These are phyloP conservation scores for Rhinatrema bivittatum DNA, from an alignment of 2,797 vertebrate species.

Conservation along the genomic window DNA sequence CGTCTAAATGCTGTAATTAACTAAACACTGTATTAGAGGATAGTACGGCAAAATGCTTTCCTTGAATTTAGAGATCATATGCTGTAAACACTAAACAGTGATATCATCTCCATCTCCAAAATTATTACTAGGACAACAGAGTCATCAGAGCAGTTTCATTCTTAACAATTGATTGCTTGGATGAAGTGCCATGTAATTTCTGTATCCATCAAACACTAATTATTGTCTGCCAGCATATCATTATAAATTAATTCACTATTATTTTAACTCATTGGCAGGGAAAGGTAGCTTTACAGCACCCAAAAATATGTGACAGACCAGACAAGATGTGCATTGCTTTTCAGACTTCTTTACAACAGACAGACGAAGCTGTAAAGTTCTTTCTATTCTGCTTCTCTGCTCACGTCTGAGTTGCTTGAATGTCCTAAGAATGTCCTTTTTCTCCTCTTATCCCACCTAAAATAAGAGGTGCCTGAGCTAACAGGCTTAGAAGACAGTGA, in stretches of 20 bases:
- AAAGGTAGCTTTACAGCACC: neutral
- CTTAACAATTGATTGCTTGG: no score
- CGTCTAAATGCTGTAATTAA: no score
- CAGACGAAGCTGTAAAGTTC: neutral
- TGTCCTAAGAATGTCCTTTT: constrained; percentile 15
- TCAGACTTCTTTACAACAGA: constrained; percentile 11
- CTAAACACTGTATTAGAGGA: no score
- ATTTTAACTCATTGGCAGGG: constrained; percentile 2
- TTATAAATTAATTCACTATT: constrained; percentile 3
- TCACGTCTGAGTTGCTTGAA: neutral
- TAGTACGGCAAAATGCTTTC: no score
- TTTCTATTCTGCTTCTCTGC: constrained; percentile 5
- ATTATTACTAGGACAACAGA: no score
- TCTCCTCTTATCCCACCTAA: constrained; percentile 13
- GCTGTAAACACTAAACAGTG: no score
- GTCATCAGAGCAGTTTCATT: no score
- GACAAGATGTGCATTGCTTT: no score
- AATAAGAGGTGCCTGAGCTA: neutral
- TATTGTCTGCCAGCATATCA: neutral
- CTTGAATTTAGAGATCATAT: no score
- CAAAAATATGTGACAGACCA: neutral
- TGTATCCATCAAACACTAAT: neutral
- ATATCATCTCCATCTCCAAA: no score
- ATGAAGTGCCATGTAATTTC: no score
- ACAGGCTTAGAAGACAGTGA: constrained; percentile 12